phyloP scores from a whole-genome alignment of 2,797 vertebrate genomes.

The Momotus momota region DNA sequence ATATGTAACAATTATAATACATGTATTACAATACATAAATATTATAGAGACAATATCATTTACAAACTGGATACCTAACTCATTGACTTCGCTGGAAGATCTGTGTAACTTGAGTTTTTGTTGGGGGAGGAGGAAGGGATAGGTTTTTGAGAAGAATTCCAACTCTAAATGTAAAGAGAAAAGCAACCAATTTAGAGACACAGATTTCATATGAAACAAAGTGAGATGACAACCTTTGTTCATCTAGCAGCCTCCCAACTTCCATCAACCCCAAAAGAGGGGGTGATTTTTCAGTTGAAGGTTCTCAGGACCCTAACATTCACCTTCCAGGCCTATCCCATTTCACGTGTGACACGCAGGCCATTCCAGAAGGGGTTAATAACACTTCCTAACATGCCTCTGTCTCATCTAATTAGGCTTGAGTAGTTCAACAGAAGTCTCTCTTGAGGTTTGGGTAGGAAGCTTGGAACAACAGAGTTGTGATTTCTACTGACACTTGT shows the following conservation, averaged over 20 bases:
- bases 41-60: background rate
- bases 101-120: background rate
- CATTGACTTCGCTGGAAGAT: background rate
- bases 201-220: background rate
- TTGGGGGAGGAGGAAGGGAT: background rate
- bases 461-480: background rate
- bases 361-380: background rate
- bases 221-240: background rate
- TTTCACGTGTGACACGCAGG: background rate
- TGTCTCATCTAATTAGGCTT: background rate
- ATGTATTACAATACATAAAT: background rate
- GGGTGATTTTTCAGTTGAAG: background rate
- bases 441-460: background rate
- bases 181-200: background rate
- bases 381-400: background rate
- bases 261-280: background rate
- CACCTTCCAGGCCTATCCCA: background rate
- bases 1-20: no score
- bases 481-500: background rate
- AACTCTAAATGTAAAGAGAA: background rate
- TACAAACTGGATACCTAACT: background rate
- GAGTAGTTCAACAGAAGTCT: background rate
- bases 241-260: background rate
- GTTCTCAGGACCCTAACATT: background rate
- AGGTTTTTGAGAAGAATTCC: background rate